phyloP scores from a whole-genome alignment of 2,113 vertebrate species.

The Chionis minor region DNA sequence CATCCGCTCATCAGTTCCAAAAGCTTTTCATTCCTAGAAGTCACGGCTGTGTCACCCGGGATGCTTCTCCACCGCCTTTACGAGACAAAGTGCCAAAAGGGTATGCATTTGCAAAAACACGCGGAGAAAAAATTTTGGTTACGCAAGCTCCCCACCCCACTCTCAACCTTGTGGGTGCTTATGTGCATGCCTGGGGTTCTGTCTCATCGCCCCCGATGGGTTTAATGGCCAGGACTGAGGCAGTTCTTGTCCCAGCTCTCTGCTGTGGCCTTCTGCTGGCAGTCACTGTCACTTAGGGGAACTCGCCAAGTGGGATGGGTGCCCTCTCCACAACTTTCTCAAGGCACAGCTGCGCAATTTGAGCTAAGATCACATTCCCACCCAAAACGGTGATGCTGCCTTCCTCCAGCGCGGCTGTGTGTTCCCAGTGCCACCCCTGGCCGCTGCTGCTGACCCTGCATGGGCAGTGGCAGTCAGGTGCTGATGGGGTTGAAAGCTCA shows the following conservation, averaged over 20 bases:
- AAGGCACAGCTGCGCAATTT: neutral
- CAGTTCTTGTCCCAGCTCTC: neutral
- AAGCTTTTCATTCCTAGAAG: neutral
- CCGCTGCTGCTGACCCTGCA: neutral
- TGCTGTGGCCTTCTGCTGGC: neutral
- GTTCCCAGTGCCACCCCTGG: neutral
- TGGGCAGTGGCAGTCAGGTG: neutral
- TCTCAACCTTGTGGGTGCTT: neutral
- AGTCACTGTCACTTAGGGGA: neutral
- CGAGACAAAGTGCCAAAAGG: neutral
- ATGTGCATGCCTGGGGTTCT: fast-evolving
- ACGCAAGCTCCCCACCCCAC: neutral
- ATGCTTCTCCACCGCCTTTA: neutral
- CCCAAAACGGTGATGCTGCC: neutral
- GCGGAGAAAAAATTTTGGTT: fast-evolving
- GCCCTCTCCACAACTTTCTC: neutral
- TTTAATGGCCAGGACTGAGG: neutral
- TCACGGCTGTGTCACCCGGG: neutral
- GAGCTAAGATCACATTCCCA: neutral
- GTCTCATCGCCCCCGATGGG: fast-evolving
- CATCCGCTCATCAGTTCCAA: neutral
- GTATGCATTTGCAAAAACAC: neutral
- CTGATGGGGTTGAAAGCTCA: neutral
- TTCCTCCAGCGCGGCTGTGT: neutral
- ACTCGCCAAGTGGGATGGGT: fast-evolving